These are phyloP conservation scores for Ochotona princeps DNA, from an alignment of 2,113 vertebrate species.

Conservation along the genomic window DNA sequence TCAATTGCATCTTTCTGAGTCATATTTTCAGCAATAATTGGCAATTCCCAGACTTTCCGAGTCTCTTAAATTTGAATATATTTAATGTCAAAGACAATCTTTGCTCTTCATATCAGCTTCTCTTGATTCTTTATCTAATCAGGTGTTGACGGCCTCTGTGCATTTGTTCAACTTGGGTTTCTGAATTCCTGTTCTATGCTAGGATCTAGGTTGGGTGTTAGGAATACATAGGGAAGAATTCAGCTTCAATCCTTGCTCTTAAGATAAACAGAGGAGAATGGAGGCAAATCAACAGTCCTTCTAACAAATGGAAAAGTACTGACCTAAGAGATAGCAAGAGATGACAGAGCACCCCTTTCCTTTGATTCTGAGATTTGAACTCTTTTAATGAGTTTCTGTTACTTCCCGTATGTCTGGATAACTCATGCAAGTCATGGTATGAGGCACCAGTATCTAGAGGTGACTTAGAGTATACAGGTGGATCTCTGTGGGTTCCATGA, in stretches of 20 bases:
- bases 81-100: not conserved
- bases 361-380: not conserved
- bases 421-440: too few relatives aligned
- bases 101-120: conserved; percentile 16
- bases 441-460: too few relatives aligned
- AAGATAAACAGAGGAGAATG: not conserved
- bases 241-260: not conserved
- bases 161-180: not conserved
- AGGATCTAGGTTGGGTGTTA: not conserved
- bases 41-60: not conserved
- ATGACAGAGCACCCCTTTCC: not conserved
- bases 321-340: not conserved
- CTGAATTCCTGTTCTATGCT: not conserved
- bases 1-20: not conserved
- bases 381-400: not conserved
- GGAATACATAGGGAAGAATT: not conserved
- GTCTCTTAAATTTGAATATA: conserved; percentile 3
- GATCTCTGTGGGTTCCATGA: too few relatives aligned
- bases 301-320: not conserved
- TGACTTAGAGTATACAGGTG: too few relatives aligned
- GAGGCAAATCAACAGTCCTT: not conserved
- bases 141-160: not conserved
- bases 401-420: too few relatives aligned
- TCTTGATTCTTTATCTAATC: not conserved
- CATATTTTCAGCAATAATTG: not conserved